Base-by-base conservation (phyloP, 1,140 invertebrate genomes). In the Papilio helenus region DNA sequence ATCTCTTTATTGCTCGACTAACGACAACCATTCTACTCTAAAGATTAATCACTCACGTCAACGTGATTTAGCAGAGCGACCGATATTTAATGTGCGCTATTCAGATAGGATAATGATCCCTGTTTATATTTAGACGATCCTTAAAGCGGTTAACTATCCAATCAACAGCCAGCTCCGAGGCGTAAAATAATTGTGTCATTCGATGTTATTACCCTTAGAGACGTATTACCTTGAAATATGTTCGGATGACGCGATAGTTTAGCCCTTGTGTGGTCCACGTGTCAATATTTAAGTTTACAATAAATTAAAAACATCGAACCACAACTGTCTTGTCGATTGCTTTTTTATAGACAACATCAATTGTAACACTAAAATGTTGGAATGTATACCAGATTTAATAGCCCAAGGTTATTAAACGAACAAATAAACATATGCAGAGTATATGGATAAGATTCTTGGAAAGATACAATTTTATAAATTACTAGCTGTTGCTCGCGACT, bases 31-130 rank as follows among this genome's bases (percentile, higher is more conserved):
- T 93, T 92, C 91, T 92, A 87, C 87, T 89, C 77, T 74, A 86
- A 92, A 94, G 92, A 94, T 94, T 93, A 93, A 94, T 94, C 90
- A 91, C 90, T 84, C 80, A 82, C 85, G 92, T 93, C 93, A 90
- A 87, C 87, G 87, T 94, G 93, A 94, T 94, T 94, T 94, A 94
- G 90, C 93, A 89, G 90, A 90, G 86, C 90, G 87, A 90, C 90
- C 87, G 90, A 94, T 94, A 94, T 94, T 94, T 93, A 94, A 94
- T 93, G 92, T 92, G 81, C 82, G 85, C 88, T 90, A 87, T 93
- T 93, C 89, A 91, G 92, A 92, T 90, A 90, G 85, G 91, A 92
- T 90, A 77, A 89, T 86, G 87, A 88, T 86, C 83, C 83, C 82
- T 85, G 86, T 89, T 90, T 91, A 92, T 90, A 90, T 93, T 90